phyloP scores from a whole-genome alignment of 2,888 invertebrate genomes.

The Spisula solida region DNA sequence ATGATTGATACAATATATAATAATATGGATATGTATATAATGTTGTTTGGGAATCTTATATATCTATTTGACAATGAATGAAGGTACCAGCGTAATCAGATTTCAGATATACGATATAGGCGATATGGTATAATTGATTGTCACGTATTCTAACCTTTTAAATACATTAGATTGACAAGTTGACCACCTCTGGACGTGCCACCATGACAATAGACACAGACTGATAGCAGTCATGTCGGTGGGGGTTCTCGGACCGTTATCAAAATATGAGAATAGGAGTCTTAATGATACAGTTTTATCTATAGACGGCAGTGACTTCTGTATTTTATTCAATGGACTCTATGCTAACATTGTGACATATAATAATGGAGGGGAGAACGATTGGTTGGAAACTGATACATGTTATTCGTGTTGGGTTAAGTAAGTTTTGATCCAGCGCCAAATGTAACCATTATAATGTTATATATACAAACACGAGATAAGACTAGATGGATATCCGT shows the following conservation, averaged over 20 bases:
- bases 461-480: constrained; percentile 3
- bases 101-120: constrained; percentile 21
- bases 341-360: neutral
- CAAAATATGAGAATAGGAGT: neutral
- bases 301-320: neutral
- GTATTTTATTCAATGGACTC: constrained; percentile 10
- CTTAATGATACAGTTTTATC: neutral
- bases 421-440: neutral
- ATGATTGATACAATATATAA: neutral
- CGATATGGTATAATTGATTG: constrained; percentile 29
- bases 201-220: neutral
- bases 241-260: constrained; percentile 1
- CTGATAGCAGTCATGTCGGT: neutral
- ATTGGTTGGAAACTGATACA: neutral
- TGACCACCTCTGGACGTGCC: constrained; percentile 22
- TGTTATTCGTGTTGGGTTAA: neutral
- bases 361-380: neutral
- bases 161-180: constrained; percentile 16
- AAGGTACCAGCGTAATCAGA: neutral
- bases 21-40: constrained; percentile 8
- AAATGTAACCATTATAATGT: constrained; percentile 16
- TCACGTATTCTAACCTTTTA: neutral
- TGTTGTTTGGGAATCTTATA: neutral
- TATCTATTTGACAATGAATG: neutral
- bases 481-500: neutral